These are phyloP conservation scores for Phoenoteleia sp. DNA, from an alignment of 2,888 invertebrate genomes.

Conservation along the genomic window DNA sequence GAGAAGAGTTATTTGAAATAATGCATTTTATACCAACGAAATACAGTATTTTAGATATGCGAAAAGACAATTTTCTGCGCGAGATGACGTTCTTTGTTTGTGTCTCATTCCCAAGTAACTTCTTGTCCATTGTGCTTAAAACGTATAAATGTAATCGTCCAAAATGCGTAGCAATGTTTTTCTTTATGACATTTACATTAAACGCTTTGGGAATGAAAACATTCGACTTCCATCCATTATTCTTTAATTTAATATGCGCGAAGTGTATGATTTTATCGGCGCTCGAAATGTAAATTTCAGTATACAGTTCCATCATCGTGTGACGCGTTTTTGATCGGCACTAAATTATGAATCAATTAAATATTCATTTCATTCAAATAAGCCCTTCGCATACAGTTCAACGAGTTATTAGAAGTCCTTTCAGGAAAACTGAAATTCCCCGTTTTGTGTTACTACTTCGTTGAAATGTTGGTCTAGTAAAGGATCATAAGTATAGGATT, in stretches of 20 bases:
- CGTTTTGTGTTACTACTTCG: neutral
- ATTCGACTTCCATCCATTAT: slow-evolving; percentile 21
- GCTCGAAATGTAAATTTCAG: neutral
- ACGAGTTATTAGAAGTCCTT: slow-evolving; percentile 31
- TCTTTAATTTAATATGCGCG: slow-evolving; percentile 37
- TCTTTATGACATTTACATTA: slow-evolving; percentile 15
- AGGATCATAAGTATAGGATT: neutral
- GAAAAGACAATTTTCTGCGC: slow-evolving; percentile 56
- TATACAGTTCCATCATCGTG: slow-evolving; percentile 27
- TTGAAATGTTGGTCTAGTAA: neutral
- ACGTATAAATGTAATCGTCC: slow-evolving; percentile 25
- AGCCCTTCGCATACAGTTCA: slow-evolving; percentile 28
- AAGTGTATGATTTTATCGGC: slow-evolving; percentile 31
- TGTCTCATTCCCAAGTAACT: slow-evolving; percentile 52
- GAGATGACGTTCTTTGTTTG: slow-evolving; percentile 25
- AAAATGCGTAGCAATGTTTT: slow-evolving; percentile 4
- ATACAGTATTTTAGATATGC: too few relatives aligned
- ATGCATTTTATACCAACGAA: slow-evolving; percentile 41
- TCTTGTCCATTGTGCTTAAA: slow-evolving; percentile 20
- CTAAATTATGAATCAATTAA: slow-evolving; percentile 65
- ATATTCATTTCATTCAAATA: slow-evolving; percentile 57
- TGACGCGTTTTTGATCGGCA: slow-evolving; percentile 55
- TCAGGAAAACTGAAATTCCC: neutral
- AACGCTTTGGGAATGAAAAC: slow-evolving; percentile 28
- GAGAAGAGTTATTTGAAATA: slow-evolving; percentile 55